phyloP scores from a whole-genome alignment of 2,113 vertebrate genomes.

The Grammatotria lemairii region DNA sequence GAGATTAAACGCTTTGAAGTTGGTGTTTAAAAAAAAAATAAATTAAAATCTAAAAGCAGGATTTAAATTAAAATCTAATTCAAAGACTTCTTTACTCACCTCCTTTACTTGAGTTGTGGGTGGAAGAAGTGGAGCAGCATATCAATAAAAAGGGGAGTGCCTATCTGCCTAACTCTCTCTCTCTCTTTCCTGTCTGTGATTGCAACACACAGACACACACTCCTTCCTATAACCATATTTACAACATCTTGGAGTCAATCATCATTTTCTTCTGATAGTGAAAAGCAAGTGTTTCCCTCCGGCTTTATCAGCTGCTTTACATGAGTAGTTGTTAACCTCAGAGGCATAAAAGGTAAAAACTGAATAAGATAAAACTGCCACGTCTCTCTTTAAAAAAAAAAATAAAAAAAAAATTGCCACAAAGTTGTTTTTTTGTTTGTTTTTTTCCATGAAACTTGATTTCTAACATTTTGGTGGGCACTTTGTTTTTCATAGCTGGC shows the following conservation, averaged over 20 bases:
- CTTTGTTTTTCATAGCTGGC: neutral
- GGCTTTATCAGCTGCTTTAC: neutral
- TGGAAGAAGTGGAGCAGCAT: neutral
- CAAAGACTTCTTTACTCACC: constrained; percentile 34
- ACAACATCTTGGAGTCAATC: neutral
- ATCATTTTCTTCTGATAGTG: neutral
- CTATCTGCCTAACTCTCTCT: neutral
- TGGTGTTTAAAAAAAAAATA: rapidly evolving
- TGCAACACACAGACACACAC: constrained; percentile 13
- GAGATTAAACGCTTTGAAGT: neutral
- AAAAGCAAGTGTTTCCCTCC: neutral
- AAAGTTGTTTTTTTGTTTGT: neutral
- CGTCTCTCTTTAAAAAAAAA: neutral
- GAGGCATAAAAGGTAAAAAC: neutral
- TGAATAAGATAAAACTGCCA: neutral
- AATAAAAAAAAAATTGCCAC: neutral
- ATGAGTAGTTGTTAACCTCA: neutral
- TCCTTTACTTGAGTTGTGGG: constrained; percentile 1
- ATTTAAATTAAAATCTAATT: neutral
- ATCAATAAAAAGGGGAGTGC: constrained; percentile 38
- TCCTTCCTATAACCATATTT: neutral
- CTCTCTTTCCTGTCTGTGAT: neutral
- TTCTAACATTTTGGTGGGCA: neutral
- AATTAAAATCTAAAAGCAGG: neutral
- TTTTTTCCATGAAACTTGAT: neutral